phyloP scores from a whole-genome alignment of 2,797 vertebrate genomes.

The Chiloscyllium punctatum region DNA sequence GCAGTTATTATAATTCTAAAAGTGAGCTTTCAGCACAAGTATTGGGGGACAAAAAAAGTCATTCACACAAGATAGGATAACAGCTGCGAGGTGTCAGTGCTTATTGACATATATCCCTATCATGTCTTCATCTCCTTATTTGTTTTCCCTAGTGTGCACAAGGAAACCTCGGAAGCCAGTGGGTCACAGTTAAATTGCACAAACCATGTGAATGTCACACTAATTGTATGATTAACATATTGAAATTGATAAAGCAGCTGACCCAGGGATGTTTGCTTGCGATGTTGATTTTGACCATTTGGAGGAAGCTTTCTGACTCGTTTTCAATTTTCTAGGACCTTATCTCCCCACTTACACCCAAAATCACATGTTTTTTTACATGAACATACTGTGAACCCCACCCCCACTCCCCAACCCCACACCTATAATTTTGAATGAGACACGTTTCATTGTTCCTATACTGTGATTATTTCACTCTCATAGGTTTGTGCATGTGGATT shows the following conservation, averaged over 20 bases:
- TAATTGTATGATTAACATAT: neutral
- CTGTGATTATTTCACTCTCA: neutral
- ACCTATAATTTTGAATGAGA: neutral
- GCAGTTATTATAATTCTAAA: neutral
- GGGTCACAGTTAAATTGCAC: neutral
- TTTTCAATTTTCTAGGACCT: neutral
- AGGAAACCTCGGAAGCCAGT: neutral
- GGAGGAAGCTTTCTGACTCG: neutral
- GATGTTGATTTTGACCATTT: neutral
- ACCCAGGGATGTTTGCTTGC: neutral
- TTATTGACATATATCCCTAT: neutral
- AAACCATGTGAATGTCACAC: neutral
- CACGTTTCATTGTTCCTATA: neutral
- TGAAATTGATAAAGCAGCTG: neutral
- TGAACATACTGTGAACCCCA: neutral
- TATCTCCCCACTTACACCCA: neutral
- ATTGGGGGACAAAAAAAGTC: neutral
- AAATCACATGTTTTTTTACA: too few species aligned
- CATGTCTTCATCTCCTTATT: neutral
- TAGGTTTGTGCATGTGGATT: neutral
- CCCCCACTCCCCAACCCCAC: too few species aligned
- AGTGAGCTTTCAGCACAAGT: neutral
- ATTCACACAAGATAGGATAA: neutral
- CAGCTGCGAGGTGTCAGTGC: neutral
- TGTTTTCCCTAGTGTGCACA: neutral